These are phyloP conservation scores for Drepana falcataria DNA, from an alignment of 2,888 invertebrate genomes.

Conservation along the genomic window DNA sequence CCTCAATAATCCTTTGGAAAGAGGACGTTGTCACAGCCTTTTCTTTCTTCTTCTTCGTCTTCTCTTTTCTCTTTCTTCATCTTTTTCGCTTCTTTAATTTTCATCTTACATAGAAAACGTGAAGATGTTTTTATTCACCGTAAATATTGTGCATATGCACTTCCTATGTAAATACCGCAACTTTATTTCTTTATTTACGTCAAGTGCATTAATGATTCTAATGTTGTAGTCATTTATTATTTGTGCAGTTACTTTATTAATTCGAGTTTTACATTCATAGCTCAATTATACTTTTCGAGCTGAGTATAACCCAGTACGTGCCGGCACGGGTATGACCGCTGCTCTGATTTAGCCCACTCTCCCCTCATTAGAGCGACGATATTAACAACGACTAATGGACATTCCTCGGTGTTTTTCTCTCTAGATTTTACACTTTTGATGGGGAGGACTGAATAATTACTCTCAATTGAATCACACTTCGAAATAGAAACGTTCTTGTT, in stretches of 20 bases:
- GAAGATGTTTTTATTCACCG: too few relatives aligned
- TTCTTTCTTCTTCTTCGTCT: too few relatives aligned
- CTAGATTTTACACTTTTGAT: slow-evolving; percentile 46
- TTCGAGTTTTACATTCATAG: background rate
- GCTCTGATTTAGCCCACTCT: slow-evolving; percentile 49
- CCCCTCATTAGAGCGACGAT: slow-evolving; percentile 55
- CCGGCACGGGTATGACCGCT: slow-evolving; percentile 42
- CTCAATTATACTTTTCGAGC: slow-evolving; percentile 4
- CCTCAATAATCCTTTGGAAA: too few relatives aligned
- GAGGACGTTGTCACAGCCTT: too few relatives aligned
- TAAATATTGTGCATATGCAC: too few relatives aligned
- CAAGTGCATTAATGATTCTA: too few relatives aligned
- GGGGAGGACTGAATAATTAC: slow-evolving; percentile 48
- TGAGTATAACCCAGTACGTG: slow-evolving; percentile 41
- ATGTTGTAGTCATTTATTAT: too few relatives aligned
- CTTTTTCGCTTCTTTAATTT: too few relatives aligned
- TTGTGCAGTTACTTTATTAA: background rate
- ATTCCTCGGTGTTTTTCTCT: slow-evolving; percentile 45
- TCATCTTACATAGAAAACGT: too few relatives aligned
- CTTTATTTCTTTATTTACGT: too few relatives aligned
- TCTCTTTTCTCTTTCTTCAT: too few relatives aligned
- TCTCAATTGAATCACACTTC: slow-evolving; percentile 34
- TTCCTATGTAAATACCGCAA: too few relatives aligned
- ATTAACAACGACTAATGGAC: slow-evolving; percentile 63
- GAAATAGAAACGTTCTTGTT: slow-evolving; percentile 15